A percentile compares a stretch with the other conserved stretches of the same genome.
These are phyloP conservation scores for Megaceryle maxima DNA, from an alignment of 2,113 vertebrate species.

Conservation along the genomic window DNA sequence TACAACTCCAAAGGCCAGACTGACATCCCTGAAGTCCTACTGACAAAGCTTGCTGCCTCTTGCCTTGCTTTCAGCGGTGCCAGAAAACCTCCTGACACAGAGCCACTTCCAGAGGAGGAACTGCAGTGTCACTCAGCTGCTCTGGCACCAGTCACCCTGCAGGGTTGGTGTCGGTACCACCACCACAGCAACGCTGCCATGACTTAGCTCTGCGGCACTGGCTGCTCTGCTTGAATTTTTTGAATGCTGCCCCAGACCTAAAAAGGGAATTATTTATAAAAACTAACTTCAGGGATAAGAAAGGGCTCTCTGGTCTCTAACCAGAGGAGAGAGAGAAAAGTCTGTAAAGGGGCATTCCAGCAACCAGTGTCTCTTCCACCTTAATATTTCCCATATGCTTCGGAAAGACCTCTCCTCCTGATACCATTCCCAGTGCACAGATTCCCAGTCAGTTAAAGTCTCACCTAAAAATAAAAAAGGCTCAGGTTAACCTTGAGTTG, in stretches of 20 bases:
- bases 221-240: neutral
- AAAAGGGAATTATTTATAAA: neutral
- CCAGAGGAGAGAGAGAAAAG: neutral
- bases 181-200: fast-evolving
- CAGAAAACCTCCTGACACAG: neutral
- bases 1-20: neutral
- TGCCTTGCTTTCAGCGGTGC: neutral
- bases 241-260: neutral
- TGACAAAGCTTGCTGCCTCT: neutral
- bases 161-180: fast-evolving
- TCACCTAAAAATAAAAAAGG: constrained; percentile 23
- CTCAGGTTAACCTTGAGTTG: neutral
- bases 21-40: neutral
- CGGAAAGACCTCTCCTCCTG: neutral
- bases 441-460: neutral
- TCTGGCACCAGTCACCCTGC: fast-evolving
- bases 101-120: neutral
- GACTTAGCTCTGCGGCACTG: neutral
- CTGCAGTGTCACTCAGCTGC: neutral
- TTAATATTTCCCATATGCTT: neutral
- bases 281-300: neutral
- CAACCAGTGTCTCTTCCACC: neutral
- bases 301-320: neutral
- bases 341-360: neutral
- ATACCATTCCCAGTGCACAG: neutral